Conservation (phyloP, 2,113 vertebrate genomes). For the Onychorhynchus coronatus region DNA sequence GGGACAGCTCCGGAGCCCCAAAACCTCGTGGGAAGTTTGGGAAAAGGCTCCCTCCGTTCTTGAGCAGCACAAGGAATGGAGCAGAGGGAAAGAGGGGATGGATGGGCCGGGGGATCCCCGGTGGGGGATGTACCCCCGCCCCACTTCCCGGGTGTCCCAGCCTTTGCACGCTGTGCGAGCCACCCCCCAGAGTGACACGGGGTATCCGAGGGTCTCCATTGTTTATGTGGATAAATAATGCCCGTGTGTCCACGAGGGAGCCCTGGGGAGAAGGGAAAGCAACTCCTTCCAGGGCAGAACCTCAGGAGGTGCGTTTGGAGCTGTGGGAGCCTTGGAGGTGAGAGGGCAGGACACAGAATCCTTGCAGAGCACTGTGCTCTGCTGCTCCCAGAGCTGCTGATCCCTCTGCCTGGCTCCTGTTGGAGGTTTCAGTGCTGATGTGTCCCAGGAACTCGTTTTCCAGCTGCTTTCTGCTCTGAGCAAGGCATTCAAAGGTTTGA, state of each 20-base stretch:
- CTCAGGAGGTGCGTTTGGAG: not conserved
- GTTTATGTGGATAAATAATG: too few relatives aligned
- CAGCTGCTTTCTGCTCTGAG: not conserved
- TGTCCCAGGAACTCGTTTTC: not conserved
- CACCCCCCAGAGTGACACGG: too few relatives aligned
- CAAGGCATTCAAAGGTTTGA: not conserved
- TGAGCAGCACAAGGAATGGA: not conserved
- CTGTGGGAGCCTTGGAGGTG: not conserved
- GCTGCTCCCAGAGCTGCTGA: not conserved
- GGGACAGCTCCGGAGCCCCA: not conserved
- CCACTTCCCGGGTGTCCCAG: not conserved
- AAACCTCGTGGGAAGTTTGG: not conserved
- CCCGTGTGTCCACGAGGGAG: not conserved
- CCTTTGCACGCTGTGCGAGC: too few relatives aligned
- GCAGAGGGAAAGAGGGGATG: not conserved
- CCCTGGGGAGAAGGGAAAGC: not conserved
- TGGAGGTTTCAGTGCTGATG: not conserved
- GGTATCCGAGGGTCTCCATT: too few relatives aligned
- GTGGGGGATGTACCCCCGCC: not conserved
- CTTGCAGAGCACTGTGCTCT: not conserved
- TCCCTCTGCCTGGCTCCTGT: not conserved
- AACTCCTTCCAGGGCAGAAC: fast-evolving
- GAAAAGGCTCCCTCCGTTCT: not conserved
- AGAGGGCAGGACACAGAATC: not conserved
- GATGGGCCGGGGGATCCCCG: not conserved